Evolutionary conservation across 2,888 invertebrate species (phyloP).

Genomic region (Andrena praecox): DNA sequence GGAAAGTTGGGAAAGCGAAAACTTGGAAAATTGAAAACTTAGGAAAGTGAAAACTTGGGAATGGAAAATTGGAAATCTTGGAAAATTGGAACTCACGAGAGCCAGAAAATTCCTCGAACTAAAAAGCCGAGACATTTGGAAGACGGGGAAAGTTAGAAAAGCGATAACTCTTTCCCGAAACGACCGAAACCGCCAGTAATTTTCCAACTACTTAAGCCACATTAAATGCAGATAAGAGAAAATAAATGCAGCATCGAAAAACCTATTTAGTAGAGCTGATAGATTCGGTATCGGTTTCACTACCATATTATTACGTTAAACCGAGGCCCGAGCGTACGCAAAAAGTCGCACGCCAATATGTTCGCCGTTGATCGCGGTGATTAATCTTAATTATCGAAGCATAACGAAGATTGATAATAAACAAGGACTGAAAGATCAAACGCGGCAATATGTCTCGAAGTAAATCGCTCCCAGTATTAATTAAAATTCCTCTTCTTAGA

Average conservation of each 20-base stretch:
- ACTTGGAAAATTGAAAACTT: too few relatives aligned
- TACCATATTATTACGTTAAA: conserved; percentile 29
- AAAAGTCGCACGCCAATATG: conserved; percentile 24
- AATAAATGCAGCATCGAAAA: not conserved
- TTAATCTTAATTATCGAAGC: conserved; percentile 58
- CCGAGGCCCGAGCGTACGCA: conserved; percentile 15
- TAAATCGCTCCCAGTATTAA: conserved; percentile 35
- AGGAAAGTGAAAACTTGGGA: too few relatives aligned
- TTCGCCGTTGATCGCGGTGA: conserved; percentile 32
- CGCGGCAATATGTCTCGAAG: conserved; percentile 33
- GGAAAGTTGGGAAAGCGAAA: not conserved
- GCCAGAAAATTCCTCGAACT: too few relatives aligned
- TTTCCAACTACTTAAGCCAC: not conserved
- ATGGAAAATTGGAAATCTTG: not conserved
- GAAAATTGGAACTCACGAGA: not conserved
- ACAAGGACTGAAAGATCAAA: conserved; percentile 45
- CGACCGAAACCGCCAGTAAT: not conserved
- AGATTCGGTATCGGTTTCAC: conserved; percentile 39
- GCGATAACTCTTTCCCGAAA: too few relatives aligned
- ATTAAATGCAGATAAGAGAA: not conserved
- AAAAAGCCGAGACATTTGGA: too few relatives aligned
- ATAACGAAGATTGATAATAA: conserved; percentile 53
- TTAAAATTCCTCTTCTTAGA: conserved; percentile 35
- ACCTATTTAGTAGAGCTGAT: not conserved
- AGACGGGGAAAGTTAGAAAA: too few relatives aligned